Base-by-base conservation (phyloP, 2,888 invertebrate species). In the Pristionchus fissidentatus region DNA sequence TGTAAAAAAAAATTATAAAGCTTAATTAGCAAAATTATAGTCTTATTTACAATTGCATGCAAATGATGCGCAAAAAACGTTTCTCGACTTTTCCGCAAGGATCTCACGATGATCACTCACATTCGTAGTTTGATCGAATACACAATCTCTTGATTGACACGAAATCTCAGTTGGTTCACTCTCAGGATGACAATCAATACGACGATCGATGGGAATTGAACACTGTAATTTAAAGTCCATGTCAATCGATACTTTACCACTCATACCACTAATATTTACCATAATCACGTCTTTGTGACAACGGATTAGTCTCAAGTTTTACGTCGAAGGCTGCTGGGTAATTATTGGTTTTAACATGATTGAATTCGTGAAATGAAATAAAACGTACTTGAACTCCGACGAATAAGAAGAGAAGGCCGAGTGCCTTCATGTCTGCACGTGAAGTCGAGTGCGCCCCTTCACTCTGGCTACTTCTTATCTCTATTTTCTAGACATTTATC, bases 61-160 rank as follows among this genome's bases (percentile, higher is more conserved):
- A 35, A 62, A 62, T 13, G n/a, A 35, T 3, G 60, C 60, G 5
- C 32, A 26, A 19, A 60, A 7, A 3, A 38, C n/a, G n/a, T n/a
- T n/a, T n/a, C n/a, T n/a, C n/a, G n/a, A n/a, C n/a, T n/a, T n/a
- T n/a, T n/a, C n/a, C n/a, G n/a, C n/a, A n/a, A n/a, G n/a, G n/a
- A n/a, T n/a, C n/a, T n/a, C n/a, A n/a, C n/a, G n/a, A 38, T 22
- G 0, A 15, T 22, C 4, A 38, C 60, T 80, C 15, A 83, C 84
- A 22, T 35, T 22, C 0, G 79, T 22, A 7, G 77, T 35, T 10
- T 55, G 49, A 15, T 84, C 62, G 85, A 85, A 88, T 43, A 86
- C 78, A n/a, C 88, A 88, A 32, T 85, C 85, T 73, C 88, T 66
- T 26, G 86, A 82, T 32, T 8, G 43, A 22, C 80, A 80, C 26